Evolutionary conservation across 2,113 vertebrate genomes (phyloP), one percentile per base, ranked within the genome.

Genomic region (Heterocephalus glaber): DNA sequence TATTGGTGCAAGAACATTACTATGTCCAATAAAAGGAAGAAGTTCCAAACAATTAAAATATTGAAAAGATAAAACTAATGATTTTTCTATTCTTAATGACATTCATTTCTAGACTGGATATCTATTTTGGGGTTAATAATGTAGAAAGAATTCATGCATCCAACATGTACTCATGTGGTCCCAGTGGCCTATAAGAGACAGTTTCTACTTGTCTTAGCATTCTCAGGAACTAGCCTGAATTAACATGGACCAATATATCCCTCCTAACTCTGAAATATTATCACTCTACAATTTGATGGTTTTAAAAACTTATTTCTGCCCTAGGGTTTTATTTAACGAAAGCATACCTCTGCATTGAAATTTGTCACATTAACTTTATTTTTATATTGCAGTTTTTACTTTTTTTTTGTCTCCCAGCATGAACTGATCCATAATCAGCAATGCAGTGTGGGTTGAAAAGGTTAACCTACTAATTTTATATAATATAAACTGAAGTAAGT

Each of bases 401-500:
- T 1, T 17, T 30, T 30, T 38, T 28, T 84, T 28, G 9, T 20
- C 20, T 58, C 81, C 58, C 61, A 14, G 47, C 44, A 28, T 77
- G 56, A 58, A 65, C 44, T n/a, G n/a, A 80, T 52, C 35, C 61
- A 58, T 68, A 52, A 92, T 41, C 88, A 70, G 44, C 9, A 94
- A 35, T 24, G 26, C 12, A 56, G 9, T 28, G 16, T 60, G 35
- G 20, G 86, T 22, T 47, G 54, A 60, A 77, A 70, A 93, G 65
- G 6, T 92, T 74, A 41, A 61, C 76, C 70, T 77, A 35, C n/a
- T 96, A n/a, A 66, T 83, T 85, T 85, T 35, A 22, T 90, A 28
- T 17, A 72, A 49, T 33, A 47, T 24, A 35, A 12, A 20, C 49
- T 41, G 12, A 77, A 90, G 54, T 49, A 70, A 60, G 3, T 19